Percentiles rank a stretch among this genome's conserved stretches.
phyloP scores from a whole-genome alignment of 2,888 invertebrate genomes.

The Oligia strigilis region DNA sequence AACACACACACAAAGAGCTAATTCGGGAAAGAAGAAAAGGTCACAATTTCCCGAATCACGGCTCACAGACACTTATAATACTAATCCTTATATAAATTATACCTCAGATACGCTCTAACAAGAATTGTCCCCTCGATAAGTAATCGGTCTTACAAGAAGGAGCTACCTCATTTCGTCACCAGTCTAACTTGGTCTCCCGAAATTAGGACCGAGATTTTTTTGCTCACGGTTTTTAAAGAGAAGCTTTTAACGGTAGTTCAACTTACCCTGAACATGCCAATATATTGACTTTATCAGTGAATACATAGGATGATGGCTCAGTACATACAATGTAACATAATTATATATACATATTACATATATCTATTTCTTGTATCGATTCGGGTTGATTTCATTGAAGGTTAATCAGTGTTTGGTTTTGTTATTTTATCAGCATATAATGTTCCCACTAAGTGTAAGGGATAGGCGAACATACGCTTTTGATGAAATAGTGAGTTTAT shows the following conservation, averaged over 20 bases:
- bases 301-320: slow-evolving; percentile 11
- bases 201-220: not conserved
- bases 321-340: slow-evolving; percentile 40
- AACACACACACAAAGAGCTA: not conserved
- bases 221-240: slow-evolving; percentile 8
- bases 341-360: slow-evolving; percentile 9
- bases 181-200: slow-evolving; percentile 23
- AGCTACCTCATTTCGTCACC: slow-evolving; percentile 7
- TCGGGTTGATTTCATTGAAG: slow-evolving; percentile 17
- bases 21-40: not conserved
- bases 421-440: not conserved
- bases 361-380: slow-evolving; percentile 3
- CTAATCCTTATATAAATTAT: slow-evolving; percentile 46
- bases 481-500: too few relatives aligned
- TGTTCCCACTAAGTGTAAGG: too few relatives aligned
- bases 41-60: slow-evolving; percentile 14
- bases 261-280: slow-evolving; percentile 15
- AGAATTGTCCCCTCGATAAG: slow-evolving; percentile 21
- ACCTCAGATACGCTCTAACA: slow-evolving; percentile 8
- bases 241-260: slow-evolving; percentile 24
- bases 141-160: slow-evolving; percentile 26
- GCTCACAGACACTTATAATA: slow-evolving; percentile 35
- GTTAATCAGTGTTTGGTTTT: not conserved
- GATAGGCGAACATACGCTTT: too few relatives aligned
- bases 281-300: slow-evolving; percentile 40